Evolutionary conservation across 2,888 invertebrate species (phyloP).

Genomic region (Troides helena): DNA sequence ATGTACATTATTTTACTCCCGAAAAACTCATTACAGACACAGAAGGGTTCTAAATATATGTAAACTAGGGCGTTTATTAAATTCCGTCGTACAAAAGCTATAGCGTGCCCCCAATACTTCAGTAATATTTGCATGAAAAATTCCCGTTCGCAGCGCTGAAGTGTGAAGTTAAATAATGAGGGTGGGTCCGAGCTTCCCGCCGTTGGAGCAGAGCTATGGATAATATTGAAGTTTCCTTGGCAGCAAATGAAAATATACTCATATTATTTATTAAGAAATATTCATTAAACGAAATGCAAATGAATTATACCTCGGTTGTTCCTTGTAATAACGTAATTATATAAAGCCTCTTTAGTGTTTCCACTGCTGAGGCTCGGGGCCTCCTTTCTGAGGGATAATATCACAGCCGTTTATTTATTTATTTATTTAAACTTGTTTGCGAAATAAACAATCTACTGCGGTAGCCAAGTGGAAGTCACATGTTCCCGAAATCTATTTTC

Average conservation of each 20-base stretch:
- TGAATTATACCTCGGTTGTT: too few relatives aligned
- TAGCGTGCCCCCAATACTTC: conserved; percentile 29
- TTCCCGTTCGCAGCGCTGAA: conserved; percentile 53
- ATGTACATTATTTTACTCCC: background rate
- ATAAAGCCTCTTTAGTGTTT: too few relatives aligned
- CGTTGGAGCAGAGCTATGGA: conserved; percentile 47
- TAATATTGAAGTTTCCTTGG: conserved; percentile 10
- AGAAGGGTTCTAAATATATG: conserved; percentile 13
- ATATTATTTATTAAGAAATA: background rate
- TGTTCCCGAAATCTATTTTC: too few relatives aligned
- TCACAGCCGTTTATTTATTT: too few relatives aligned
- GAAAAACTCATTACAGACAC: conserved; percentile 7
- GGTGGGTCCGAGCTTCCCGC: conserved; percentile 49
- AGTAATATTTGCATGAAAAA: conserved; percentile 66
- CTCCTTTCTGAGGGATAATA: too few relatives aligned
- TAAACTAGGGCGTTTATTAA: conserved; percentile 29
- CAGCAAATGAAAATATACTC: conserved; percentile 3
- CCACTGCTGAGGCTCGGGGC: too few relatives aligned
- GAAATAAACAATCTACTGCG: too few relatives aligned
- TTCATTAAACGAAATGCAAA: background rate
- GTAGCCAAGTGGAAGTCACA: too few relatives aligned
- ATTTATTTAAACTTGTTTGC: too few relatives aligned
- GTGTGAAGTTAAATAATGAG: conserved; percentile 68
- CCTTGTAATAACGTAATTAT: too few relatives aligned
- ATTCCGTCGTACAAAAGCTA: conserved; percentile 23